Conservation (phyloP, 2,113 vertebrate genomes). For the Dipodomys merriami region DNA sequence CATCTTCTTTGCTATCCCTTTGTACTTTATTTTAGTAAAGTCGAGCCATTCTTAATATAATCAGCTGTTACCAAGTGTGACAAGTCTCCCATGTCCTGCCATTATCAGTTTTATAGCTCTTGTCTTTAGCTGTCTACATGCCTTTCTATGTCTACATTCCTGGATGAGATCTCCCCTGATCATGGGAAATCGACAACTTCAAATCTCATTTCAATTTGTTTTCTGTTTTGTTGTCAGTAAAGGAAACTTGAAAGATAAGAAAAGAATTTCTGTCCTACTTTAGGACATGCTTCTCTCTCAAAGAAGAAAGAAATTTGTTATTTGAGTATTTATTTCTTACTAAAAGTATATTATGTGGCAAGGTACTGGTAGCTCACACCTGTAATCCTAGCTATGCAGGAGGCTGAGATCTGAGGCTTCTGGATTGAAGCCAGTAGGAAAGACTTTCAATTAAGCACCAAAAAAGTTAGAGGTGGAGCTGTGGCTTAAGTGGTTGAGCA, state of each 20-base stretch:
- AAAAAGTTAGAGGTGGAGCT: neutral
- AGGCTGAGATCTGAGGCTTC: too few relatives aligned
- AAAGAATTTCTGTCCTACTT: constrained; percentile 36
- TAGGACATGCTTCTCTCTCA: neutral
- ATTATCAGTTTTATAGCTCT: too few relatives aligned
- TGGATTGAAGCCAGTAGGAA: too few relatives aligned
- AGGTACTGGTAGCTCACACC: neutral
- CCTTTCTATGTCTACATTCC: neutral
- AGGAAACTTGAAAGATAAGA: constrained; percentile 49
- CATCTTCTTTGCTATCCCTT: neutral
- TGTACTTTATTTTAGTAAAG: constrained; percentile 18
- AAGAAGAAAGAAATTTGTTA: constrained; percentile 38
- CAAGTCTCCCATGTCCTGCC: neutral
- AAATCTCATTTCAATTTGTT: neutral
- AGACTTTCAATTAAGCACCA: too few relatives aligned
- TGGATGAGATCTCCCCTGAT: neutral
- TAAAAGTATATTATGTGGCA: neutral
- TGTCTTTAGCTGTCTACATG: too few relatives aligned
- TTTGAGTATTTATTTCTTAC: neutral
- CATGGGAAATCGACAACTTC: neutral
- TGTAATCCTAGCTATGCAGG: too few relatives aligned
- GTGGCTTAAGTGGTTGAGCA: too few relatives aligned
- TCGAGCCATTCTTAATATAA: neutral
- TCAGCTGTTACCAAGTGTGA: constrained; percentile 4
- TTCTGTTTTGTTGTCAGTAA: constrained; percentile 44